Percentiles rank a stretch among this genome's conserved stretches.
These are phyloP conservation scores for Chirona hameri DNA, from an alignment of 2,888 invertebrate species.

Conservation along the genomic window DNA sequence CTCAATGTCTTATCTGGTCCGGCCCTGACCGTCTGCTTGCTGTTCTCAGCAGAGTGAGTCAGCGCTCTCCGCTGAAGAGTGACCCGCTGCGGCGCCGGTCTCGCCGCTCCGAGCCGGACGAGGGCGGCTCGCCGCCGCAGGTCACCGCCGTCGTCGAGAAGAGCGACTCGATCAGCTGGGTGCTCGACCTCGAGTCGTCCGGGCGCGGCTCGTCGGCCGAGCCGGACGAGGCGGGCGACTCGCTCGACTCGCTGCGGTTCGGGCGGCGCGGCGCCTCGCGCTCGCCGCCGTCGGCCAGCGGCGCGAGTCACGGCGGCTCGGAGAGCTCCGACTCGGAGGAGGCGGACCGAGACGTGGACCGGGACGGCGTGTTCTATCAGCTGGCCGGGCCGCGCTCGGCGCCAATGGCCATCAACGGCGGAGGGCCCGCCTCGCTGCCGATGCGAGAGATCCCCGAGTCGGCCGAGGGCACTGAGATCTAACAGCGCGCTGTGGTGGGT, in stretches of 20 bases:
- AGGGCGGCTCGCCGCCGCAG: slow-evolving; percentile 30
- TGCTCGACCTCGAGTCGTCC: slow-evolving; percentile 72
- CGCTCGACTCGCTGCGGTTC: neutral
- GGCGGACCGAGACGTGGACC: neutral
- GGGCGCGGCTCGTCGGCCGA: neutral
- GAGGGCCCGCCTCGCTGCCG: neutral
- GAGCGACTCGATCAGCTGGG: slow-evolving; percentile 80
- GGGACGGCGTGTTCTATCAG: slow-evolving; percentile 6
- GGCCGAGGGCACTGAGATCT: neutral
- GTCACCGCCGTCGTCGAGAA: slow-evolving; percentile 80
- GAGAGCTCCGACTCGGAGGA: slow-evolving; percentile 13
- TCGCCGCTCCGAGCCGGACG: neutral
- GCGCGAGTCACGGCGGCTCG: neutral
- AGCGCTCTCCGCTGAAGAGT: neutral
- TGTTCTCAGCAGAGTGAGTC: neutral
- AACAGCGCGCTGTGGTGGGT: neutral
- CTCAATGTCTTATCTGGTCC: too few species aligned
- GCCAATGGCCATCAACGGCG: neutral
- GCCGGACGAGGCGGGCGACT: slow-evolving; percentile 11
- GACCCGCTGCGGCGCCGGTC: slow-evolving; percentile 6
- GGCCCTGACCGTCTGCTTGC: neutral
- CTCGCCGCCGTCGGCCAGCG: slow-evolving; percentile 3
- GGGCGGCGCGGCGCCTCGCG: neutral
- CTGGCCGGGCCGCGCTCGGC: neutral
- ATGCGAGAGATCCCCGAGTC: slow-evolving; percentile 1